Conservation (phyloP, 2,113 vertebrate species). For the Leptosomus discolor region DNA sequence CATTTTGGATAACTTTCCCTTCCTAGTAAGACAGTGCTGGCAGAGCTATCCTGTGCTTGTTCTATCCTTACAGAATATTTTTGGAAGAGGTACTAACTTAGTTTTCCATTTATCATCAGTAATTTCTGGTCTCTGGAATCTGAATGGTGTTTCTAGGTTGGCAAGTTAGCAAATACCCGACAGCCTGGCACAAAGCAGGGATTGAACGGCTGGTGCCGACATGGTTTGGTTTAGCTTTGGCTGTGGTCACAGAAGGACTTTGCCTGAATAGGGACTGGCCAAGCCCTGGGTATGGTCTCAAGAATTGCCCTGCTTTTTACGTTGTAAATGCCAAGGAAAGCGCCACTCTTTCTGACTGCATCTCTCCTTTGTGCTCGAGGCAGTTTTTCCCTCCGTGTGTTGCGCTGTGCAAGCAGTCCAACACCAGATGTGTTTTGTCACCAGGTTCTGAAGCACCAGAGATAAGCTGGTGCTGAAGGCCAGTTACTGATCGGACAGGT, state of each 20-base stretch:
- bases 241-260: background rate
- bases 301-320: background rate
- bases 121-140: background rate
- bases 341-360: background rate
- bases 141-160: background rate
- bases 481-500: background rate
- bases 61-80: background rate
- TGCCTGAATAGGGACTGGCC: background rate
- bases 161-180: rapidly evolving
- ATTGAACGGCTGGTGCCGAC: background rate
- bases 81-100: background rate
- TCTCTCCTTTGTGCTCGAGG: background rate
- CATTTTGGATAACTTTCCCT: background rate
- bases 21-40: background rate
- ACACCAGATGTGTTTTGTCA: background rate
- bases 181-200: background rate
- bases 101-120: background rate
- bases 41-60: background rate
- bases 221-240: background rate
- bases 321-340: background rate
- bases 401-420: background rate
- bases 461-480: background rate
- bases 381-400: rapidly evolving
- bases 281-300: background rate
- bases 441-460: background rate